These are phyloP conservation scores for Irena cyanogastra DNA, from an alignment of 2,113 vertebrate species.

Conservation along the genomic window DNA sequence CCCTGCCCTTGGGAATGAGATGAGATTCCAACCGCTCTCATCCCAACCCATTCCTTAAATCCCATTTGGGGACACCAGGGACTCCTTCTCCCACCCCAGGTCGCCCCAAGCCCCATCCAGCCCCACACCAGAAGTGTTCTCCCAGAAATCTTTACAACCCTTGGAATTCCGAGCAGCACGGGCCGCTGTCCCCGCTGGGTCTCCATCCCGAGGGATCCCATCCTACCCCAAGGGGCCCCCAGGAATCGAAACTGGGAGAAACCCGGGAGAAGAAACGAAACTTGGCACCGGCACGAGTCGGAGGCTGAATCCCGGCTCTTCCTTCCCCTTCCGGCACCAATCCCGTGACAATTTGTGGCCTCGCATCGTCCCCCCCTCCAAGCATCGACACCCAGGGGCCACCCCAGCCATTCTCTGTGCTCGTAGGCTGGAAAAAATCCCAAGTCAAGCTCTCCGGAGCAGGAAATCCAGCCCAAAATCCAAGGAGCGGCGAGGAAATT, in stretches of 20 bases:
- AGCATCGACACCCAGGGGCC: background rate
- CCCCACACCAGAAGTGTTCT: accelerated
- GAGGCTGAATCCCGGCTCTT: background rate
- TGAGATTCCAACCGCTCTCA: background rate
- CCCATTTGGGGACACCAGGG: background rate
- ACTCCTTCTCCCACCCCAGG: background rate
- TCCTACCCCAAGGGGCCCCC: accelerated
- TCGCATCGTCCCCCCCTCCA: accelerated
- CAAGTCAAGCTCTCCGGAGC: accelerated
- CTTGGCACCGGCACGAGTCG: accelerated
- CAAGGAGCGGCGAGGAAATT: background rate
- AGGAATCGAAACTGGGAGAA: background rate
- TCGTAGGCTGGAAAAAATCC: background rate
- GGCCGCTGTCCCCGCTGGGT: accelerated
- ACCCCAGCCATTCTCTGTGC: accelerated
- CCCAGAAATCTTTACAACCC: accelerated
- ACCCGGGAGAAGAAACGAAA: background rate
- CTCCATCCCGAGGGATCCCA: background rate
- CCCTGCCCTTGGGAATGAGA: background rate
- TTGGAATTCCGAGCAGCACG: accelerated
- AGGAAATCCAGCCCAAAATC: background rate
- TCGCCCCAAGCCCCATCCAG: background rate
- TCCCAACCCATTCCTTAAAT: background rate
- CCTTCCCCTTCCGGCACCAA: background rate
- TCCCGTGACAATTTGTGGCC: background rate